These are phyloP conservation scores for Rhagoletis zephyria DNA, from an alignment of 1,140 invertebrate genomes.

Conservation along the genomic window DNA sequence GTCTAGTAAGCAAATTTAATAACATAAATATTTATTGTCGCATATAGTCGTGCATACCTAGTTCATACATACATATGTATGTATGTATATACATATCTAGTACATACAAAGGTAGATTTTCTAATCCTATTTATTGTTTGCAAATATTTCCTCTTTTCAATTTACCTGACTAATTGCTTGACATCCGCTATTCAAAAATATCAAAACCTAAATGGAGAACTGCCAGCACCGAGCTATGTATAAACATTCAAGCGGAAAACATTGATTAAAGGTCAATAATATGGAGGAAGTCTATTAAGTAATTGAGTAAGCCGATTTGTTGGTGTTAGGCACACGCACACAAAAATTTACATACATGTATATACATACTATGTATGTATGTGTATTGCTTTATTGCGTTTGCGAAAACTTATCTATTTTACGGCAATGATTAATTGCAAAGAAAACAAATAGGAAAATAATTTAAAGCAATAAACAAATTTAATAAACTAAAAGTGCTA, in stretches of 20 bases:
- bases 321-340: no score
- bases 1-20: slow-evolving; percentile 23
- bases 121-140: not conserved
- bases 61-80: not conserved
- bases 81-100: not conserved
- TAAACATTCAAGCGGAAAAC: not conserved
- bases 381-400: slow-evolving; percentile 3
- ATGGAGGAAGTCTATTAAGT: not conserved
- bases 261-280: slow-evolving; percentile 43
- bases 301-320: not conserved
- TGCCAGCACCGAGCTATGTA: not conserved
- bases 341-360: not conserved
- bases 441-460: no score
- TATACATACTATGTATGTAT: not conserved
- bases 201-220: not conserved
- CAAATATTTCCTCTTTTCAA: not conserved
- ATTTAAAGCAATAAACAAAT: no score
- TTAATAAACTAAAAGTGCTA: no score
- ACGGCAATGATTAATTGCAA: not conserved
- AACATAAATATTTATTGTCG: not conserved
- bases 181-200: slow-evolving; percentile 26
- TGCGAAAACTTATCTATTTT: not conserved
- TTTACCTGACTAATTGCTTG: slow-evolving; percentile 9
- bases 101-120: no score
- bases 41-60: not conserved